Base-by-base conservation (phyloP, 1,140 invertebrate species). In the Eubasilissa regina region DNA sequence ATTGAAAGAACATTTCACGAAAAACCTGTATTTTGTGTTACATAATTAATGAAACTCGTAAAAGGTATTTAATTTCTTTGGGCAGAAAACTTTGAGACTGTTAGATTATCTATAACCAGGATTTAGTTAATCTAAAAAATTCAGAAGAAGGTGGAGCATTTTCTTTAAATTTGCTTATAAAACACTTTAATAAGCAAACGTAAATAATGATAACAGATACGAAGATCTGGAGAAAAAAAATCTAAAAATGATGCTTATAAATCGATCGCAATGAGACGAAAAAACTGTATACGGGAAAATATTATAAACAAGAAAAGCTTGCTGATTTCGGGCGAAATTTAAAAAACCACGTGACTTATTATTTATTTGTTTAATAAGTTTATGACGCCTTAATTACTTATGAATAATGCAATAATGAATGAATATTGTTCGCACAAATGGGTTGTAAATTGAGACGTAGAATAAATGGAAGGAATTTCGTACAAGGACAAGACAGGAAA, bases 171-270 rank as follows among this genome's bases (percentile, higher is more conserved):
- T 45, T 68, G 15, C 64, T 47, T 21, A 15, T 17, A 45, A 68
- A 68, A 45, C 13, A n/a, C 43, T 68, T 68, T 68, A 68, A 68
- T 68, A 68, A 68, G 45, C 64, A 44, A 68, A 68, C 64, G 45
- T 19, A 17, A 43, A 68, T 68, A 68, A 68, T 47, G 43, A 68
- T 35, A 9, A 8, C n/a, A 68, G 64, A 68, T 68, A 66, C 62
- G n/a, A n/a, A 0, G 4, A 15, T 21, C 44, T 62, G 19, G 13
- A 7, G 43, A 66, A n/a, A n/a, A 8, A n/a, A 45, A 47, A 68
- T 47, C 64, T 68, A 47, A 47, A 66, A 21, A 68, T 68, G 64
- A 44, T 45, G 64, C 45, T 68, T 68, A 68, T 43, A n/a, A 68
- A n/a, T 21, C n/a, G 35, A 47, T 68, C 64, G 21, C 11, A 68